These are phyloP conservation scores for Dryobota labecula DNA, from an alignment of 2,888 invertebrate genomes.

Conservation along the genomic window DNA sequence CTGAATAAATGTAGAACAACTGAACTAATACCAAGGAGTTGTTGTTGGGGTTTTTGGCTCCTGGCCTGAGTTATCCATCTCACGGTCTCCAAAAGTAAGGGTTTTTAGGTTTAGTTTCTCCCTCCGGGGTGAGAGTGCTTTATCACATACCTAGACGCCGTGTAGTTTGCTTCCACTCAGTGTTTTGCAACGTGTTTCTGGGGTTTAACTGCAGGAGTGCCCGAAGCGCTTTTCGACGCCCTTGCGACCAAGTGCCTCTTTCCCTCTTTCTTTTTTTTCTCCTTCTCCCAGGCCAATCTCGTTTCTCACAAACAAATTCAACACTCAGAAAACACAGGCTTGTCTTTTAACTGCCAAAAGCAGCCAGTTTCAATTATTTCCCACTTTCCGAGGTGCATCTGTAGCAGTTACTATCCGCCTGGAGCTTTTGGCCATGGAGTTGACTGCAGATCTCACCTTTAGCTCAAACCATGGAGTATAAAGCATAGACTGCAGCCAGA, in stretches of 20 bases:
- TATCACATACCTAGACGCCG: background rate
- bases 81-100: background rate
- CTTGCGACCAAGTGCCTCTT: accelerated
- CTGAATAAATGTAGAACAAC: background rate
- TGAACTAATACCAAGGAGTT: background rate
- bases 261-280: too few relatives aligned
- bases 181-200: background rate
- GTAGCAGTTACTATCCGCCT: background rate
- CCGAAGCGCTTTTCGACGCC: background rate
- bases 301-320: background rate
- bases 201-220: background rate
- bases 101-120: background rate
- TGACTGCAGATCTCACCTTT: background rate
- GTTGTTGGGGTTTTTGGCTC: background rate
- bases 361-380: background rate
- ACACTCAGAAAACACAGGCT: background rate
- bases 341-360: background rate
- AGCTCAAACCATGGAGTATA: background rate
- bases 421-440: background rate
- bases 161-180: background rate
- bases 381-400: background rate
- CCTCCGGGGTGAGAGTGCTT: background rate
- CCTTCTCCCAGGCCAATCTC: background rate
- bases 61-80: background rate
- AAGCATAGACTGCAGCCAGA: background rate